A percentile compares a stretch with the other conserved stretches of the same genome.
phyloP scores from a whole-genome alignment of 2,113 vertebrate genomes.

The Phoenicopterus ruber region DNA sequence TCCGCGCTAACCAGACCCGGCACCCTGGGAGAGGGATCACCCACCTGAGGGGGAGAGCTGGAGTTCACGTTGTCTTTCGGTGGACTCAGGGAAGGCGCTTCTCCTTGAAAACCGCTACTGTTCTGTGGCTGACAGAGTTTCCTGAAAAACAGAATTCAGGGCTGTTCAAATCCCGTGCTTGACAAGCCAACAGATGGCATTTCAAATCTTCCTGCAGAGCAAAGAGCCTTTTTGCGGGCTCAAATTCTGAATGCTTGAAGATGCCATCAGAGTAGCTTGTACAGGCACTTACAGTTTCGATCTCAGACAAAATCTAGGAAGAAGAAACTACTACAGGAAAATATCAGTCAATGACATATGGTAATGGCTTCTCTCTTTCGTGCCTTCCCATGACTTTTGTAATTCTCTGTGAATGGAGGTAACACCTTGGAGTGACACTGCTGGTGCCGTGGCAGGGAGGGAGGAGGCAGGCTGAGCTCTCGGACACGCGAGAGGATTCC shows the following conservation, averaged over 20 bases:
- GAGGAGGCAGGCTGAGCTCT: not conserved
- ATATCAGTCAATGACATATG: accelerated
- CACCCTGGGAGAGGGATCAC: not conserved
- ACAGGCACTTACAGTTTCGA: not conserved
- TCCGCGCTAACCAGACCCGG: not conserved
- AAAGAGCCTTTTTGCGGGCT: not conserved
- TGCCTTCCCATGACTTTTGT: accelerated
- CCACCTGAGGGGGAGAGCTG: constrained; percentile 86
- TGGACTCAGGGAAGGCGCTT: constrained; percentile 80
- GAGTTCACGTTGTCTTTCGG: constrained; percentile 81
- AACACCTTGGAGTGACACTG: not conserved
- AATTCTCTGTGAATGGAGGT: not conserved
- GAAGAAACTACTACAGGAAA: not conserved
- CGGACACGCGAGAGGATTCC: accelerated
- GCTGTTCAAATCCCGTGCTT: accelerated
- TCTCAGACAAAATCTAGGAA: accelerated
- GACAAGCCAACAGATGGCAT: not conserved
- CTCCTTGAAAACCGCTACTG: constrained; percentile 63
- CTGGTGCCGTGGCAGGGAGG: not conserved
- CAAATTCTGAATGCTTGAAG: not conserved
- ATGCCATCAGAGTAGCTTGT: accelerated
- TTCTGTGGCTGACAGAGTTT: constrained; percentile 85
- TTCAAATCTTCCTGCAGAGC: not conserved
- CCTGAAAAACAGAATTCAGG: constrained; percentile 59
- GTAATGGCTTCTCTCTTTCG: accelerated